Base-by-base conservation (phyloP, 2,888 invertebrate species). In the Cryptocephalus primarius region DNA sequence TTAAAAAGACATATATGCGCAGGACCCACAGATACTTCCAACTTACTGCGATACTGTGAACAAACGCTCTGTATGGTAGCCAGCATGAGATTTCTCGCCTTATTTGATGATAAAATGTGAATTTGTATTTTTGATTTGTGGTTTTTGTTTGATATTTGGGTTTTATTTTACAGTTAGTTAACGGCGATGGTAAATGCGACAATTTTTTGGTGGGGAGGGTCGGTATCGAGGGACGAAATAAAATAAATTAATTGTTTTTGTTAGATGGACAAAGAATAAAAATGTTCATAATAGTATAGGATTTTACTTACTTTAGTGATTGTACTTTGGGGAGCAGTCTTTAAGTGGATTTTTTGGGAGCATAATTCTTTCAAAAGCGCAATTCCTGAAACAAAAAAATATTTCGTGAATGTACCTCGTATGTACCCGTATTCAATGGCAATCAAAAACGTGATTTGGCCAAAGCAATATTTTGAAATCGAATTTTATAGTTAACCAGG, bases 311-410 rank as follows among this genome's bases (percentile, higher is more conserved):
- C 60, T 57, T 58, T 59, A 42, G 38, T 48, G 33, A 60, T 48
- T 22, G 59, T 60, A 47, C 78, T 78, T 55, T 77, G 74, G 40
- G 80, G 77, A 22, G 83, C 79, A 46, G 83, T 79, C 62, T 82
- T 80, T 57, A 87, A 73, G 69, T 88, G 88, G 64, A 81, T 74
- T 64, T 83, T 82, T 60, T 79, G 76, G 57, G 78, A 75, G 65
- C 88, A 88, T 55, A 81, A 73, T 55, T 72, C 72, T 55, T 79
- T 77, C 39, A 88, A 71, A 22, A 81, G 62, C 46, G 76, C 71
- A 55, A 85, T 72, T 33, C 83, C 79, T 78, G 68, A 32, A 72
- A 69, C 22, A 44, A 54, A 51, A 49, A 42, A 22, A 22, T 22
- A 22, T 22, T n/a, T n/a, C n/a, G n/a, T n/a, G n/a, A n/a, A n/a